Evolutionary conservation across 1,140 invertebrate species (phyloP).

Genomic region (Penaeus japonicus): DNA sequence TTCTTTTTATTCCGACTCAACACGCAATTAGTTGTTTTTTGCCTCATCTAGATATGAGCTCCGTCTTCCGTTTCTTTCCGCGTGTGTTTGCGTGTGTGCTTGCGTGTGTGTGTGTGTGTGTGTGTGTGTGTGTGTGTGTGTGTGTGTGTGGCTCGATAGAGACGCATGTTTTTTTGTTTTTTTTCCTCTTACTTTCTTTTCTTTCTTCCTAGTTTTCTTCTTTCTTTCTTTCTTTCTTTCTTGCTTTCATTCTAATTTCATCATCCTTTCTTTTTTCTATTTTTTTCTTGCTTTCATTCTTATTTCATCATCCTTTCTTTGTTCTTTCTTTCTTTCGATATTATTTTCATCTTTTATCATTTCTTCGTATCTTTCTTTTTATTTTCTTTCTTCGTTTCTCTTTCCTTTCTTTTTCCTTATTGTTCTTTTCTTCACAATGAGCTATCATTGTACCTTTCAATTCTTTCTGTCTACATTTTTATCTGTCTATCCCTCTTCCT

Average conservation of each 20-base stretch:
- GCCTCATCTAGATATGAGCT: background rate
- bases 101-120: background rate
- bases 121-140: background rate
- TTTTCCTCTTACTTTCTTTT: background rate
- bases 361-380: too few relatives aligned
- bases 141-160: background rate
- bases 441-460: too few relatives aligned
- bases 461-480: slow-evolving; percentile 18
- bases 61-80: background rate
- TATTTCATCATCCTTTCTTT: background rate
- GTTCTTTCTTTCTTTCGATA: background rate
- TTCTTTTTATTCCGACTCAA: too few relatives aligned
- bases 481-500: background rate
- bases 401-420: too few relatives aligned
- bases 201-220: background rate
- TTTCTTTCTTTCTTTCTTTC: background rate
- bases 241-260: slow-evolving; percentile 4
- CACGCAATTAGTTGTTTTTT: background rate
- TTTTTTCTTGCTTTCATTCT: background rate
- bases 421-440: too few relatives aligned
- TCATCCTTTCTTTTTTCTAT: background rate
- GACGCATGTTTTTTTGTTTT: background rate
- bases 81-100: background rate
- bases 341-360: background rate
- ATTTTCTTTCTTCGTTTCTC: too few relatives aligned